phyloP scores from a whole-genome alignment of 2,797 vertebrate species.

The Liasis olivaceus region DNA sequence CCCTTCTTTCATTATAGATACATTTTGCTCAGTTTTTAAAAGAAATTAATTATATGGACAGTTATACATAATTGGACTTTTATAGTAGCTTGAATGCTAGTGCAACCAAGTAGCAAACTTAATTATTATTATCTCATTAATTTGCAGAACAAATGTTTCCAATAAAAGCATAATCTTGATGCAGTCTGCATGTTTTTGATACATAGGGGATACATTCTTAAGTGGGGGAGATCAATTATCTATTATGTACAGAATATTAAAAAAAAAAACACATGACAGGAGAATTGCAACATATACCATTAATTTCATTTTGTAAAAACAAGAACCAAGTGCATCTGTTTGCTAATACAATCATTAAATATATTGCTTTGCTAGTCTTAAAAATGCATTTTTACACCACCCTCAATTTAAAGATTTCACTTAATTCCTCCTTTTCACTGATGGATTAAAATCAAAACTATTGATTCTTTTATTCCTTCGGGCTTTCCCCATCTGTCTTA shows the following conservation, averaged over 20 bases:
- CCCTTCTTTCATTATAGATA: slow-evolving; percentile 91
- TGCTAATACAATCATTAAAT: slow-evolving; percentile 61
- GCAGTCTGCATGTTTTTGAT: slow-evolving; percentile 57
- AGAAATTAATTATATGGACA: slow-evolving; percentile 72
- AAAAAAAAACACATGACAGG: slow-evolving; percentile 53
- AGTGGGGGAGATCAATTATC: slow-evolving; percentile 58
- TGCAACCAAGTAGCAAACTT: slow-evolving; percentile 60
- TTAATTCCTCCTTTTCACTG: slow-evolving; percentile 80
- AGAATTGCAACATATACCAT: slow-evolving; percentile 57
- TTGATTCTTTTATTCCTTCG: slow-evolving; percentile 78
- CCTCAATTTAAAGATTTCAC: slow-evolving; percentile 77
- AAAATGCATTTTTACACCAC: slow-evolving; percentile 76
- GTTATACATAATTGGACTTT: slow-evolving; percentile 72
- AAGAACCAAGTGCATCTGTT: slow-evolving; percentile 48
- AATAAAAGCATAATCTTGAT: slow-evolving; percentile 60
- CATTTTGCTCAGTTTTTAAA: slow-evolving; percentile 84
- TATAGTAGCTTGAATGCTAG: slow-evolving; percentile 65
- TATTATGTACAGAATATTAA: slow-evolving; percentile 58
- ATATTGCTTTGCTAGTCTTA: slow-evolving; percentile 60
- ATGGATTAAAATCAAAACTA: slow-evolving; percentile 80
- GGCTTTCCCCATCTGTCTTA: slow-evolving; percentile 82
- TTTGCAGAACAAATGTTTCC: slow-evolving; percentile 53
- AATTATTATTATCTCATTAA: slow-evolving; percentile 67
- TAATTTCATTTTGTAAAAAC: slow-evolving; percentile 34
- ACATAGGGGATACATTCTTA: slow-evolving; percentile 59